These are phyloP conservation scores for Lethrus apterus DNA, from an alignment of 1,140 invertebrate genomes.

Conservation along the genomic window DNA sequence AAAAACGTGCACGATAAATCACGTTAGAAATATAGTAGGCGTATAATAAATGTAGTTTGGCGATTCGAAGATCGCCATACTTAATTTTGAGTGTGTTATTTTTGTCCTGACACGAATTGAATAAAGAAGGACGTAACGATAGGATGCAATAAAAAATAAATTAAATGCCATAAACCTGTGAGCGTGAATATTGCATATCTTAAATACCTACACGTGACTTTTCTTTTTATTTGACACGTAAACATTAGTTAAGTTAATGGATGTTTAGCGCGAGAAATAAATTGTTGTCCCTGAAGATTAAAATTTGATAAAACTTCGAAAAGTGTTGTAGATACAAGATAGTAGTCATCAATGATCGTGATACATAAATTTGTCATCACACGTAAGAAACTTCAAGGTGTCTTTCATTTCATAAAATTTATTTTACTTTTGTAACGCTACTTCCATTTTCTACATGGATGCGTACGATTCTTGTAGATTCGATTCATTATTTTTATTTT, in stretches of 20 bases:
- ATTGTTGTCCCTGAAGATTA: conserved; percentile 21
- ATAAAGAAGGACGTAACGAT: neutral
- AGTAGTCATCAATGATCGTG: conserved; percentile 23
- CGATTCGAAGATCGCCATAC: neutral
- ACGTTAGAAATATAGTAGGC: conserved; percentile 2
- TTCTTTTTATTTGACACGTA: conserved; percentile 22
- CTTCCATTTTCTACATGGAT: too few relatives aligned
- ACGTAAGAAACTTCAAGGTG: too few relatives aligned
- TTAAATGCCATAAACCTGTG: conserved; percentile 6
- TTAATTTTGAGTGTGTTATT: neutral
- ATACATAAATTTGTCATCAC: conserved; percentile 19
- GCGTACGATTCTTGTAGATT: too few relatives aligned
- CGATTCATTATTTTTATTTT: too few relatives aligned
- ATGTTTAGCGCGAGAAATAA: conserved; percentile 21
- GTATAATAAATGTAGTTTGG: conserved; percentile 10
- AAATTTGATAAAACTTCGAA: conserved; percentile 28
- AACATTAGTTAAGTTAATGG: conserved; percentile 27
- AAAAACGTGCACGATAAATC: conserved; percentile 2
- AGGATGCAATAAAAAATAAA: conserved; percentile 17
- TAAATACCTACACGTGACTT: conserved; percentile 12
- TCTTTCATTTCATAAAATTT: too few relatives aligned
- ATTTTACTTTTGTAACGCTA: too few relatives aligned
- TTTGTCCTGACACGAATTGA: neutral
- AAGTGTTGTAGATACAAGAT: conserved; percentile 29
- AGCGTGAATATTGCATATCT: conserved; percentile 21